Conservation (phyloP, 2,888 invertebrate species). For the Rotaria socialis region DNA sequence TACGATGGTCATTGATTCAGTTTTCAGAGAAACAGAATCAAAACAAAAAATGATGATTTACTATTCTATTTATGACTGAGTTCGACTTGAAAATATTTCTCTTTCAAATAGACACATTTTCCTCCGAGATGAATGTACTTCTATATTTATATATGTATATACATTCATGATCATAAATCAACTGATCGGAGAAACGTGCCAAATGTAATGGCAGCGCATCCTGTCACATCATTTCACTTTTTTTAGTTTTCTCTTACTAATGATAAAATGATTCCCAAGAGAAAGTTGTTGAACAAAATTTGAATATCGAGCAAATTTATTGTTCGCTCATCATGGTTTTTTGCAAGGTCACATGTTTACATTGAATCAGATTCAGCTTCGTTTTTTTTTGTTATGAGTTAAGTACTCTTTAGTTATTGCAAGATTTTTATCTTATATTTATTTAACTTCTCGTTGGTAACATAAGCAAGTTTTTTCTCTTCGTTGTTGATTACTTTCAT, state of each 20-base stretch:
- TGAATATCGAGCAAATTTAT: background rate
- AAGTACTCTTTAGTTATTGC: background rate
- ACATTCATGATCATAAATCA: background rate
- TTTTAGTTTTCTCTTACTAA: background rate
- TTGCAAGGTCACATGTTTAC: background rate
- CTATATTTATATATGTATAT: background rate
- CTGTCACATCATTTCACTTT: background rate
- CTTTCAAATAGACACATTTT: background rate
- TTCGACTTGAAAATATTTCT: background rate
- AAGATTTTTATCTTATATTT: background rate
- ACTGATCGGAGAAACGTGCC: slow-evolving; percentile 10
- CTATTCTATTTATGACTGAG: background rate
- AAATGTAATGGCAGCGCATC: background rate
- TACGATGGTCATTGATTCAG: background rate
- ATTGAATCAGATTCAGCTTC: background rate
- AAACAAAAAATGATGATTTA: background rate
- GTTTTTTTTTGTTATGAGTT: background rate
- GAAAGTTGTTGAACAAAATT: background rate
- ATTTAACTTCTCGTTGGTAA: background rate
- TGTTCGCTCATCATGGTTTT: too few species aligned
- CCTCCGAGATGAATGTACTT: background rate
- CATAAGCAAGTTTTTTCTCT: background rate
- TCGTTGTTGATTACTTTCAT: background rate
- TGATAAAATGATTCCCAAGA: background rate
- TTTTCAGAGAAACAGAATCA: background rate